Evolutionary conservation across 2,888 invertebrate species (phyloP).

Genomic region (Thelaira solivaga): DNA sequence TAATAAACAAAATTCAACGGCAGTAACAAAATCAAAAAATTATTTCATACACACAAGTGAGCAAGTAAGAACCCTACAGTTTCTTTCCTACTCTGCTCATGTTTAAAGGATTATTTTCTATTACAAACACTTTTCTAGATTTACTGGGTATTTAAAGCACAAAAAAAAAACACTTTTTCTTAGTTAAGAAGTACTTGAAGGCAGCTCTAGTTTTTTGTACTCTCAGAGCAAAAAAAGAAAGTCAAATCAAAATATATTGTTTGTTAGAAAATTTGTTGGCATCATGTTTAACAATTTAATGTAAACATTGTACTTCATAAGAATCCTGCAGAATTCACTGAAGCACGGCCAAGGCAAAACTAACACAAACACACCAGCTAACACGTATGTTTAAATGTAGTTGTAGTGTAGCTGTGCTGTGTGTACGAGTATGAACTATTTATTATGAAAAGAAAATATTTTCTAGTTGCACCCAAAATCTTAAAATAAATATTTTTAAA

Average conservation of each 20-base stretch:
- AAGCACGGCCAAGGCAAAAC: too few relatives aligned
- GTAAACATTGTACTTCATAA: conserved; percentile 18
- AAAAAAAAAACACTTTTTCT: too few relatives aligned
- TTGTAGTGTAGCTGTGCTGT: too few relatives aligned
- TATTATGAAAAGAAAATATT: background rate
- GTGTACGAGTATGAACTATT: background rate
- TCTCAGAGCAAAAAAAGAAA: background rate
- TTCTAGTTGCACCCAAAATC: background rate
- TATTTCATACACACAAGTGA: background rate
- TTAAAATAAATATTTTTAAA: background rate
- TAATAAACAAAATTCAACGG: conserved; percentile 17
- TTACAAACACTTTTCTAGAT: too few relatives aligned
- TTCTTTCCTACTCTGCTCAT: too few relatives aligned
- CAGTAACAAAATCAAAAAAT: background rate
- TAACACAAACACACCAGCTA: too few relatives aligned
- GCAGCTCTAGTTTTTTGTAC: too few relatives aligned
- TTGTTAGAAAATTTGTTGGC: conserved; percentile 44
- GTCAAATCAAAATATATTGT: conserved; percentile 27
- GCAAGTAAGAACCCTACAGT: background rate
- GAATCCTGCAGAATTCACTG: background rate
- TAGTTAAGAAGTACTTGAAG: too few relatives aligned
- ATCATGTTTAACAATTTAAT: conserved; percentile 42
- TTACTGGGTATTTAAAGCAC: too few relatives aligned
- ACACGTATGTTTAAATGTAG: background rate
- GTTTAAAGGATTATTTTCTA: too few relatives aligned